Percentiles rank a stretch among this genome's conserved stretches.
phyloP scores from a whole-genome alignment of 2,113 vertebrate species.

The Corydoras maculifer region DNA sequence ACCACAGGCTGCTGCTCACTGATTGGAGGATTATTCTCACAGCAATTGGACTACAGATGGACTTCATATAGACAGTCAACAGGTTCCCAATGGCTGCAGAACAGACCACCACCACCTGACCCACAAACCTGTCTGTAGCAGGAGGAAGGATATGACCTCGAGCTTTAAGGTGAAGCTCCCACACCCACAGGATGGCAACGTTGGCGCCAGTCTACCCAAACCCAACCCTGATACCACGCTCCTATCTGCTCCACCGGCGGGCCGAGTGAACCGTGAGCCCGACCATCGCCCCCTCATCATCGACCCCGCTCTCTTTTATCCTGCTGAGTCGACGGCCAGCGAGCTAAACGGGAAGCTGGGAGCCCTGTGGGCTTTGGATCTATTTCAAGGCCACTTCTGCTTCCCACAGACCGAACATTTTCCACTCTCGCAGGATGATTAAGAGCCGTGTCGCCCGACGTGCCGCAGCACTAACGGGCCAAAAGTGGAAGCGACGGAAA shows the following conservation, averaged over 20 bases:
- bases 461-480: background rate
- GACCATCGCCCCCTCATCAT: background rate
- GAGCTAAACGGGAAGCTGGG: slow-evolving; percentile 9
- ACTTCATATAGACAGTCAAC: slow-evolving; percentile 5
- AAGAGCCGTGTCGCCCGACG: slow-evolving; percentile 9
- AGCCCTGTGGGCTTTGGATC: background rate
- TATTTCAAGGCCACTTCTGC: slow-evolving; percentile 27
- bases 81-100: background rate
- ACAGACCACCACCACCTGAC: slow-evolving; percentile 30
- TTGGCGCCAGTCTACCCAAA: background rate
- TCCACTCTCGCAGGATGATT: slow-evolving; percentile 13
- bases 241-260: background rate
- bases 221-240: background rate
- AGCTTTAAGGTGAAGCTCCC: slow-evolving; percentile 18
- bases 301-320: background rate
- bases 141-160: slow-evolving; percentile 33
- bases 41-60: too few relatives aligned
- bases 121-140: slow-evolving; percentile 10
- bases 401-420: slow-evolving; percentile 28
- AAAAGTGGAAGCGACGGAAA: background rate
- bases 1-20: too few relatives aligned
- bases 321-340: background rate
- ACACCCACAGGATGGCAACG: slow-evolving; percentile 17
- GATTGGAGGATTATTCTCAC: too few relatives aligned
- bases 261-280: background rate